Evolutionary conservation across 2,113 vertebrate genomes (phyloP).

Genomic region (Phoenicopterus ruber): DNA sequence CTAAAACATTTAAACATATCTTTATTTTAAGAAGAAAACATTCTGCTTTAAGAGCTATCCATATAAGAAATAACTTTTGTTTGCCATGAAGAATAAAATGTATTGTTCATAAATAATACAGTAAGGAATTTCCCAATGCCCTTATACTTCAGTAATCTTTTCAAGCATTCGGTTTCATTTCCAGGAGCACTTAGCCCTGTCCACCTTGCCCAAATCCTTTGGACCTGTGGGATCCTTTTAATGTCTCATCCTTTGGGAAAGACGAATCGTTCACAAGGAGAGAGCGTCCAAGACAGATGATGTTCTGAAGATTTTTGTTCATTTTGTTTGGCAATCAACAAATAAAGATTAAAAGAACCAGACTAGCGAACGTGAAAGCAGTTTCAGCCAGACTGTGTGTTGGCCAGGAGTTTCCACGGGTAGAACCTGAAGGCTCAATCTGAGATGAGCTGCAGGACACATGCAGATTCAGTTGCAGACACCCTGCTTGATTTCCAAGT

Average conservation of each 20-base stretch:
- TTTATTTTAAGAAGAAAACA: not conserved
- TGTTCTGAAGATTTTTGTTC: not conserved
- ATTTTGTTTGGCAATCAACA: not conserved
- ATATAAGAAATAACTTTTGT: not conserved
- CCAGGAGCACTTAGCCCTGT: not conserved
- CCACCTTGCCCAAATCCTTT: not conserved
- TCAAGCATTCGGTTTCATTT: not conserved
- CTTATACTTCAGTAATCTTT: not conserved
- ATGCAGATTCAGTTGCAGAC: not conserved
- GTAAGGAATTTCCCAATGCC: not conserved
- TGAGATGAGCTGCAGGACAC: not conserved
- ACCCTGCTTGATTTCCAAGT: not conserved
- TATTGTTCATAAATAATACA: conserved; percentile 19
- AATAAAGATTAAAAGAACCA: not conserved
- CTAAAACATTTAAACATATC: not conserved
- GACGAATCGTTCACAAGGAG: not conserved
- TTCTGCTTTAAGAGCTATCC: conserved; percentile 8
- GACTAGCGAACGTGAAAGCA: not conserved
- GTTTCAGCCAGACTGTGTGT: not conserved
- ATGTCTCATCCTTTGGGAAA: not conserved
- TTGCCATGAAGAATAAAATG: not conserved
- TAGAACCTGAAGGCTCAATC: not conserved
- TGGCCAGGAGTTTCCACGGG: not conserved
- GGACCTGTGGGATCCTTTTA: not conserved
- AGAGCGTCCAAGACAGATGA: not conserved